These are phyloP conservation scores for Trematomus loennbergii DNA, from an alignment of 2,113 vertebrate genomes.

Conservation along the genomic window DNA sequence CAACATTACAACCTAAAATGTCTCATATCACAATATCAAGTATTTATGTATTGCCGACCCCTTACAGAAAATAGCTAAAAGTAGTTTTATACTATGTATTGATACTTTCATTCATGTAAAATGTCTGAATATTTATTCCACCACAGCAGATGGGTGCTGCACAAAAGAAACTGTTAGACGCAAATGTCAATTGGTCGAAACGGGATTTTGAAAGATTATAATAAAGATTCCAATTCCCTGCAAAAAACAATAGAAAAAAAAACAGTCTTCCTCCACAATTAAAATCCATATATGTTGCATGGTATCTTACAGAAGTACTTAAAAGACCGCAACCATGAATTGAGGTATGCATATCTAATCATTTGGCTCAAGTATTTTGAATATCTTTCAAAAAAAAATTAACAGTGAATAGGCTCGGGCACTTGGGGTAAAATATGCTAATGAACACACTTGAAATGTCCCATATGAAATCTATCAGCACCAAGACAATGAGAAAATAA, in stretches of 20 bases:
- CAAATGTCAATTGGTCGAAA: slow-evolving; percentile 43
- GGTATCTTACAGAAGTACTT: slow-evolving; percentile 53
- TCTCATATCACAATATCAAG: no score
- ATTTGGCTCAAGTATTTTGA: slow-evolving; percentile 76
- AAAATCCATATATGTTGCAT: slow-evolving; percentile 48
- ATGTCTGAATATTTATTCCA: background rate
- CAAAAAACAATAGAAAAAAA: background rate
- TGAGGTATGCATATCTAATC: slow-evolving; percentile 75
- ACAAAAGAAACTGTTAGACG: slow-evolving; percentile 17
- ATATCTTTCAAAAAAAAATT: slow-evolving; percentile 69
- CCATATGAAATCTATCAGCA: slow-evolving; percentile 86
- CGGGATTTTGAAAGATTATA: slow-evolving; percentile 8
- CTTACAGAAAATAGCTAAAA: no score
- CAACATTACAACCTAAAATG: no score
- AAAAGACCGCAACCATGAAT: slow-evolving; percentile 50
- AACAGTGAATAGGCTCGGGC: slow-evolving; percentile 70
- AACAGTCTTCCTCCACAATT: slow-evolving; percentile 26
- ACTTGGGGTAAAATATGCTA: slow-evolving; percentile 83
- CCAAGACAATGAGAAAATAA: slow-evolving; percentile 88
- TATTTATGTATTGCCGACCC: no score
- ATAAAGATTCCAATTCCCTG: slow-evolving; percentile 12
- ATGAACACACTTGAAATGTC: slow-evolving; percentile 84
- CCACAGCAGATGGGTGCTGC: background rate
- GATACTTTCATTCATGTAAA: background rate
- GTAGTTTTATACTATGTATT: background rate